phyloP scores from a whole-genome alignment of 2,888 invertebrate species.

The Mythimna loreyi region DNA sequence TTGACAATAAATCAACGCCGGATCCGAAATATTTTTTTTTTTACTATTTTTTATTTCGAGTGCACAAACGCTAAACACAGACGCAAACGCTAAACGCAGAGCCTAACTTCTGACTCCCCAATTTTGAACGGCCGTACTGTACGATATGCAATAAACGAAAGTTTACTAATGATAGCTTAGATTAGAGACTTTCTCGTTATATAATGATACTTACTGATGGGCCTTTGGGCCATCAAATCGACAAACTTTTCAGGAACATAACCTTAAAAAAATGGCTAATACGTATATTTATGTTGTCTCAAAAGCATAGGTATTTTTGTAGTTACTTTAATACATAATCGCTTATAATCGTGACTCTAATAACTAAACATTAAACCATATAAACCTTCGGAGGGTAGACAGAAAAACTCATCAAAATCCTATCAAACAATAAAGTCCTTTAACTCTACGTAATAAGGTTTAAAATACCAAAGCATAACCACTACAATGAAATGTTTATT shows the following conservation, averaged over 20 bases:
- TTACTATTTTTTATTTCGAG: too few relatives aligned
- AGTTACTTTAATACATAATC: background rate
- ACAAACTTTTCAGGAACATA: background rate
- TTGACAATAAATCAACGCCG: too few relatives aligned
- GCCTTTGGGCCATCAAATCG: background rate
- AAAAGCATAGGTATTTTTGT: background rate
- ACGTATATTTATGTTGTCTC: background rate
- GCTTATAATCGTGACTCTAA: slow-evolving; percentile 2
- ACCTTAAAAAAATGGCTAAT: background rate
- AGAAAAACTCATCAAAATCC: background rate
- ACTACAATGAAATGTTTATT: slow-evolving; percentile 28
- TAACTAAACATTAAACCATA: slow-evolving; percentile 10
- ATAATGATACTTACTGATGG: background rate
- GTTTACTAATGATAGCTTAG: too few relatives aligned
- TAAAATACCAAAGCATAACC: background rate
- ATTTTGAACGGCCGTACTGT: too few relatives aligned
- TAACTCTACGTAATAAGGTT: background rate
- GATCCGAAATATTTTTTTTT: too few relatives aligned
- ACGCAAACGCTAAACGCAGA: too few relatives aligned
- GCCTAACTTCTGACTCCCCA: too few relatives aligned
- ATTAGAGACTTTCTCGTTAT: background rate
- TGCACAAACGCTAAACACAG: too few relatives aligned
- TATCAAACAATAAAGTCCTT: background rate
- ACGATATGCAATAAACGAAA: too few relatives aligned
- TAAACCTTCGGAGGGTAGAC: background rate